These are phyloP conservation scores for Acanthoscelides obtectus DNA, from an alignment of 2,888 invertebrate species.

Conservation along the genomic window DNA sequence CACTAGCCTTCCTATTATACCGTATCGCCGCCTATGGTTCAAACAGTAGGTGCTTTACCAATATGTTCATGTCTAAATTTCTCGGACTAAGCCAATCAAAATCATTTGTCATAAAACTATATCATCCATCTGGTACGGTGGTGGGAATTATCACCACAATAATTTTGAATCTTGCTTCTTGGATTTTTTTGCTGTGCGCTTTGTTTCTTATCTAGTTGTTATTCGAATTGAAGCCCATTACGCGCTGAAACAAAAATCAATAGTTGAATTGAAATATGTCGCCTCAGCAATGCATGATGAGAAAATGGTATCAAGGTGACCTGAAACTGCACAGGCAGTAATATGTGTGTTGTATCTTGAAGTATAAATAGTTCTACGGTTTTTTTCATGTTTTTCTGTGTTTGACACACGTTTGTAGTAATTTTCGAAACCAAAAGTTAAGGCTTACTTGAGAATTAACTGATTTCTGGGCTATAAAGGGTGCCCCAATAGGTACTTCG, in stretches of 20 bases:
- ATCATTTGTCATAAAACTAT: neutral
- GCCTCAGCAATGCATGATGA: neutral
- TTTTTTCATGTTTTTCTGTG: too few species aligned
- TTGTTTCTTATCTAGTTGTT: neutral
- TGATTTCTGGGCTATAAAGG: too few species aligned
- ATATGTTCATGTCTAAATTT: neutral
- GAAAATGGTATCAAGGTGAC: too few species aligned
- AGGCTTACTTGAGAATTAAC: too few species aligned
- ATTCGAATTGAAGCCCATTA: neutral
- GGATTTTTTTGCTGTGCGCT: neutral
- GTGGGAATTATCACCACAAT: neutral
- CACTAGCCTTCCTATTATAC: too few species aligned
- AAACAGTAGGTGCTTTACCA: neutral
- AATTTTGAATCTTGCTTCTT: neutral
- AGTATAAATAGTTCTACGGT: too few species aligned
- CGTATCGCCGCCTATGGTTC: neutral
- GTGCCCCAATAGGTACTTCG: too few species aligned
- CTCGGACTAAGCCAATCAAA: neutral
- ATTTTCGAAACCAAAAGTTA: too few species aligned
- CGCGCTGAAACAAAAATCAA: neutral
- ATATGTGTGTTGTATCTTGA: too few species aligned
- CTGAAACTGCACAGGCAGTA: too few species aligned
- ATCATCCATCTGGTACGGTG: neutral
- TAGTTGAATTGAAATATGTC: neutral
- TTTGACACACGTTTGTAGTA: too few species aligned